phyloP scores from a whole-genome alignment of 2,888 invertebrate genomes.

The Cosmopolites sordidus region DNA sequence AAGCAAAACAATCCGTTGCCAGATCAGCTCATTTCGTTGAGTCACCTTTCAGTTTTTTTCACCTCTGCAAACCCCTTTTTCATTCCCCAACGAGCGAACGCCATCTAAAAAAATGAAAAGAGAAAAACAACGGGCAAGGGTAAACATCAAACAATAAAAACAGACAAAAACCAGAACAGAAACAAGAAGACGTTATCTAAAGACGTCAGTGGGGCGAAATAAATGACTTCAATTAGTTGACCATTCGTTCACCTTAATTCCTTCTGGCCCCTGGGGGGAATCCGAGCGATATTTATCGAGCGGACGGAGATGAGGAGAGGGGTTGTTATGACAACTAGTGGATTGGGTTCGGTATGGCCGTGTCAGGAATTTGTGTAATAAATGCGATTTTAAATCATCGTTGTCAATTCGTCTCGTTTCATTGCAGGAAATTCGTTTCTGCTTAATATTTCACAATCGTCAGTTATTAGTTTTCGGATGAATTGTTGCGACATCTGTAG shows the following conservation, averaged over 20 bases:
- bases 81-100: background rate
- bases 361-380: background rate
- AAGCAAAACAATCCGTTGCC: background rate
- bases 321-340: slow-evolving; percentile 3
- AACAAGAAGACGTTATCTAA: slow-evolving; percentile 33
- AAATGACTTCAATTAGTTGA: slow-evolving; percentile 45
- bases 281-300: background rate
- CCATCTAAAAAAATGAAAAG: slow-evolving; percentile 2
- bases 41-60: too few species aligned
- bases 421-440: background rate
- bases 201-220: slow-evolving; percentile 37
- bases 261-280: background rate
- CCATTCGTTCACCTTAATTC: slow-evolving; percentile 45
- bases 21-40: background rate
- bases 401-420: background rate
- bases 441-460: background rate
- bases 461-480: background rate
- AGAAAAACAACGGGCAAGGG: slow-evolving; percentile 1
- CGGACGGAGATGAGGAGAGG: slow-evolving; percentile 1
- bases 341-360: background rate
- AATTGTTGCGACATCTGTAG: too few species aligned
- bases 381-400: background rate
- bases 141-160: slow-evolving; percentile 14
- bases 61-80: background rate
- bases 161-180: slow-evolving; percentile 16